Conservation (phyloP, 2,113 vertebrate species). For the Paradoxurus hermaphroditus region DNA sequence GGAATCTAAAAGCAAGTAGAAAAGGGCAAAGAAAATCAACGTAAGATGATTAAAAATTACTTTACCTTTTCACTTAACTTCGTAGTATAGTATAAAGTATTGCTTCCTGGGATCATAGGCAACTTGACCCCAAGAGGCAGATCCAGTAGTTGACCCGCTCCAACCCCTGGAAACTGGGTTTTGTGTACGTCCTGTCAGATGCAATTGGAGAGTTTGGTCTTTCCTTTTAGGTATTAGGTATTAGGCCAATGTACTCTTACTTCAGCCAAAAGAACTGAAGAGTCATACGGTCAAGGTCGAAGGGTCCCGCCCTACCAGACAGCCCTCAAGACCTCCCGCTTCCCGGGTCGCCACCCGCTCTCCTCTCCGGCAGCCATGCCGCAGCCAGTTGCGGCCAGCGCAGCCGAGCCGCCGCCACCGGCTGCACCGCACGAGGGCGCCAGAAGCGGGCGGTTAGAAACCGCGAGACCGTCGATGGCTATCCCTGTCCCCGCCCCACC, state of each 20-base stretch:
- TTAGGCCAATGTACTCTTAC: neutral
- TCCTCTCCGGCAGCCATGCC: too few species aligned
- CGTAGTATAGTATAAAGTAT: slow-evolving; percentile 68
- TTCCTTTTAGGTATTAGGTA: neutral
- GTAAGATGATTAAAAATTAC: neutral
- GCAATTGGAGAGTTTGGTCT: neutral
- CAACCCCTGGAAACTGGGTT: slow-evolving; percentile 15
- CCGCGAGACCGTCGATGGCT: accelerated
- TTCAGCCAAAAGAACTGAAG: neutral
- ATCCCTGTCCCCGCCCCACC: accelerated
- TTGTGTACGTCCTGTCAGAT: slow-evolving; percentile 42
- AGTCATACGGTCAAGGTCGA: too few species aligned
- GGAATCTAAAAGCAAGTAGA: neutral
- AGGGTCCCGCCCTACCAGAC: neutral
- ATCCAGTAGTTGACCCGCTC: slow-evolving; percentile 60
- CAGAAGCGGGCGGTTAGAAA: neutral
- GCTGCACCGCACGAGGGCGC: accelerated
- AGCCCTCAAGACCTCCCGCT: accelerated
- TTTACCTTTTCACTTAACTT: slow-evolving; percentile 76
- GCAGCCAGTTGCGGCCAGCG: accelerated
- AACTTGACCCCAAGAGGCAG: slow-evolving; percentile 77
- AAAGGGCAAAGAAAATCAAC: neutral
- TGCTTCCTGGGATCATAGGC: slow-evolving; percentile 74
- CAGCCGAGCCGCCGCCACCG: accelerated
- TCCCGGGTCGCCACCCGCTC: neutral